Base-by-base conservation (phyloP, 2,113 vertebrate genomes). In the Pluvialis apricaria region DNA sequence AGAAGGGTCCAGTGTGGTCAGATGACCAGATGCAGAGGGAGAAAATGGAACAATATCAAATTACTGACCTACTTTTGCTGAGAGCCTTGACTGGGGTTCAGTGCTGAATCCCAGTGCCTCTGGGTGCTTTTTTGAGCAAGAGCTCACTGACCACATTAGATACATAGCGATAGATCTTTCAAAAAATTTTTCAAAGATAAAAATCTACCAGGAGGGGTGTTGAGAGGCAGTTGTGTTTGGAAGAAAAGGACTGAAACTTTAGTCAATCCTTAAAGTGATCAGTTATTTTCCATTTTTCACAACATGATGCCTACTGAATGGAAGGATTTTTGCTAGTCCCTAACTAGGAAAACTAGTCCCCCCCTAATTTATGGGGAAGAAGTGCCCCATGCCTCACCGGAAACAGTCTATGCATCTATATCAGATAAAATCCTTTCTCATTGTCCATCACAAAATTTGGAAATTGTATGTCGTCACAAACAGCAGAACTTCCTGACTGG, bases 121-220 rank as follows among this genome's bases (percentile, higher is more conserved):
- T 22, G 8, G 2, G 29, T 13, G 9, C 8, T 31, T 4, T 38
- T 70, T 22, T 25, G 34, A 78, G 11, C 21, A 84, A 75, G 19
- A 62, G 6, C 15, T 84, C 22, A 62, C 24, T 3, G 2, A 5
- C 7, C 0, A 0, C 8, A 34, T 36, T 15, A 34, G 11, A 22
- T 12, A 38, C 0, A 6, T 2, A 40, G 15, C 4, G 3, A 38
- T 2, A 18, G 15, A 57, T 4, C 9, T 54, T 49, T 6, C 19
- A 38, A 36, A 73, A 26, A 2, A 18, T 15, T 20, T 10, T 29
- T 69, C 15, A 32, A 26, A 66, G 4, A 47, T 16, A 32, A 55
- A 77, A 69, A 22, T 45, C 24, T 60, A 3, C 20, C 14, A 32
- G 12, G 8, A 88, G 5, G 3, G 4, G 2, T 5, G 36, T 36